These are phyloP conservation scores for Ormyrus labotus DNA, from an alignment of 2,888 invertebrate species.

Conservation along the genomic window DNA sequence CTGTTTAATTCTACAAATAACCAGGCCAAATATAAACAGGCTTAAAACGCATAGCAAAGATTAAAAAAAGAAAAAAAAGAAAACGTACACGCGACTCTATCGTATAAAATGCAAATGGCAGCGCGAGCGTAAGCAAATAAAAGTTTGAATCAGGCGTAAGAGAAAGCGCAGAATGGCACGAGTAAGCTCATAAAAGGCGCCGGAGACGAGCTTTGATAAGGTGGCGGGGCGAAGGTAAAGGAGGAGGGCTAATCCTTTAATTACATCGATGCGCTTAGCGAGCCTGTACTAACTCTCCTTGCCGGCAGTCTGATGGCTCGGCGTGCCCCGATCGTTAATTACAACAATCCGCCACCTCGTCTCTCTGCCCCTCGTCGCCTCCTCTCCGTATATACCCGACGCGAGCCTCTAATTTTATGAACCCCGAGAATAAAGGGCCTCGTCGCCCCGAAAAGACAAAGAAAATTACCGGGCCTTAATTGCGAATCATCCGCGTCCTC, in stretches of 20 bases:
- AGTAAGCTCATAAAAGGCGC: neutral
- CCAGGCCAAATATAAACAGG: too few relatives aligned
- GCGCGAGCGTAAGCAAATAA: neutral
- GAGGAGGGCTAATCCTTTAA: slow-evolving; percentile 71
- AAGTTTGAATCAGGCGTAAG: neutral
- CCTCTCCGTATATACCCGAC: neutral
- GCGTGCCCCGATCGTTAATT: slow-evolving; percentile 66
- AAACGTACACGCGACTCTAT: neutral
- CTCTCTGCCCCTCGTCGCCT: neutral
- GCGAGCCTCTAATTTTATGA: slow-evolving; percentile 37
- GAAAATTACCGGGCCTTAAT: slow-evolving; percentile 32
- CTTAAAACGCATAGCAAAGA: too few relatives aligned
- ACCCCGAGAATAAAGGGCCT: slow-evolving; percentile 12
- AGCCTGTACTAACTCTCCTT: slow-evolving; percentile 65
- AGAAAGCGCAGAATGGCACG: neutral
- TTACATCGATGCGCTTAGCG: slow-evolving; percentile 69
- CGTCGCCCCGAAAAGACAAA: slow-evolving; percentile 2
- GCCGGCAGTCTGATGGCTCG: slow-evolving; percentile 54
- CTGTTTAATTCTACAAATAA: too few relatives aligned
- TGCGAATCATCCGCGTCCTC: neutral
- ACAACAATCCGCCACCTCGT: slow-evolving; percentile 59
- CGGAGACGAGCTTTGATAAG: slow-evolving; percentile 48
- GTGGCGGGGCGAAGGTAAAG: slow-evolving; percentile 51
- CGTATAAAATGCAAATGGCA: too few relatives aligned
- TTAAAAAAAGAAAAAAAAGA: neutral